Evolutionary conservation across 2,113 vertebrate genomes (phyloP), one percentile per base, ranked within the genome.

Genomic region (Ivindomyrus marchei): DNA sequence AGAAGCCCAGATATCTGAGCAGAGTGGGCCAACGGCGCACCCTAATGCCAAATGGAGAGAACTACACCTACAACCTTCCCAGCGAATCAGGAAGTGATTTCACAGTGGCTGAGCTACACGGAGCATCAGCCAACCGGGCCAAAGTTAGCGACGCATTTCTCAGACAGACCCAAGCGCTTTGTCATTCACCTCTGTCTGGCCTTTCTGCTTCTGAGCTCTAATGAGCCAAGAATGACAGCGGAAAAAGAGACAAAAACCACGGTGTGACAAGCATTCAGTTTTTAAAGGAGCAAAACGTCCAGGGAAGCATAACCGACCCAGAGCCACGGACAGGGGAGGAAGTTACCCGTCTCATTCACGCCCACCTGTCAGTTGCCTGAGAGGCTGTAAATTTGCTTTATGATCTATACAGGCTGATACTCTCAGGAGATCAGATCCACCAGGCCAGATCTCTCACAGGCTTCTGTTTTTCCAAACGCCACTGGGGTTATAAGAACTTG

Each of bases 21-120:
- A 92, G 88, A 1, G 80, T 92, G 92, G 87, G 90, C 27, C 85
- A 90, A 92, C 90, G 91, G 93, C 92, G 93, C 95, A 95, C 94
- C 93, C 95, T 91, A 52, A 93, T 95, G 96, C 95, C 90, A 62
- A 83, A 58, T 13, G 53, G n/a, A 21, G 85, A 91, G 88, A 91
- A 91, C 90, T 93, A 90, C 94, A 94, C 2, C 27, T 58, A 11
- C 21, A 47, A 42, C 74, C 31, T 42, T 17, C 39, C 21, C 6
- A 31, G n/a, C 10, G 15, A 70, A 70, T 31, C 83, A 4, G 19
- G 83, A 85, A 17, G 83, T 46, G 42, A 21, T 17, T 17, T 45
- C 17, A 31, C 85, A 31, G 19, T 11, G 47, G 24, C 45, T 47
- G 24, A 49, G 21, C 36, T 31, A 15, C 70, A 15, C 15, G 1